A percentile compares a stretch with the other conserved stretches of the same genome.
phyloP scores from a whole-genome alignment of 1,140 invertebrate species.

The Zophobas atratus region DNA sequence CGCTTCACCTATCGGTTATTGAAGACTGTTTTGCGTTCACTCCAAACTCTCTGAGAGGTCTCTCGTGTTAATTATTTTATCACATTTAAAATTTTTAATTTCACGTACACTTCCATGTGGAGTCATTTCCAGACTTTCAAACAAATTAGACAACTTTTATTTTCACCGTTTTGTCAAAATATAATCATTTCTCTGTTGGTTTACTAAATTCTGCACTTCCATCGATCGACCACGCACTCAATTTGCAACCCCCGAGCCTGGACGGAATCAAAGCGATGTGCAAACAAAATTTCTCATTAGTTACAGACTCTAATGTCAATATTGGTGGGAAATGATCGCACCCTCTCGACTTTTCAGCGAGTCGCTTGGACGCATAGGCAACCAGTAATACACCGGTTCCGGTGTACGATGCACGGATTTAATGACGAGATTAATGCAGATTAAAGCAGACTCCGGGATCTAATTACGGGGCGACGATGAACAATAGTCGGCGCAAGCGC shows the following conservation, averaged over 20 bases:
- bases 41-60: too few species aligned
- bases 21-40: too few species aligned
- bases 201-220: not conserved
- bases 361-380: not conserved
- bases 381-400: slow-evolving; percentile 18
- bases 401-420: slow-evolving; percentile 42
- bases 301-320: slow-evolving; percentile 37
- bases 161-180: too few species aligned
- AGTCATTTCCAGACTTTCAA: too few species aligned
- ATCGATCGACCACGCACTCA: slow-evolving; percentile 19
- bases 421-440: slow-evolving; percentile 51
- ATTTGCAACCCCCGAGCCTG: slow-evolving; percentile 10
- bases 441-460: slow-evolving; percentile 51
- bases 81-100: too few species aligned
- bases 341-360: slow-evolving; percentile 21
- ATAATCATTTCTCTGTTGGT: too few species aligned
- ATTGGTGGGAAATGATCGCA: slow-evolving; percentile 42
- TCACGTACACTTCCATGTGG: too few species aligned
- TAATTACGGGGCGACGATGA: slow-evolving; percentile 45
- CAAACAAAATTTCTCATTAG: slow-evolving; percentile 46
- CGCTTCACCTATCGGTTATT: too few species aligned
- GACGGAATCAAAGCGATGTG: slow-evolving; percentile 36
- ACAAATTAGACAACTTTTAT: too few species aligned
- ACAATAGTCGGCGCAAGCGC: slow-evolving; percentile 37
- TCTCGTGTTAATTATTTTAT: too few species aligned